Base-by-base conservation (phyloP, 2,888 invertebrate genomes). In the Microctonus hyperodae region DNA sequence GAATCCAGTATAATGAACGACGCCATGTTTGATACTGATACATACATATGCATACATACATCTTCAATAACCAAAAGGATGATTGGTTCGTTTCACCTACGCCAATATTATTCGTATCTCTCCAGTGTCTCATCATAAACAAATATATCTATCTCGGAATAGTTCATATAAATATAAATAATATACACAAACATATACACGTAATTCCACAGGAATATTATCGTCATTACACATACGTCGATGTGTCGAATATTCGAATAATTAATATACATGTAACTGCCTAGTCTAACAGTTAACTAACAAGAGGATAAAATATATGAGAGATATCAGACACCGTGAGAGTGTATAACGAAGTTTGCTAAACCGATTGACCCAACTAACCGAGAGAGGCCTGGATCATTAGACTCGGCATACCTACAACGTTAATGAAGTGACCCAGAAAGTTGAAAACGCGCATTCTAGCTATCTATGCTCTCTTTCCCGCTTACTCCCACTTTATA, bases 291-390 rank as follows among this genome's bases (percentile, higher is more conserved):
- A n/a, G n/a, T 22, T 37, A 57, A 37, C 20, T 13, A 57, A 37
- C 28, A 53, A 20, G 40, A 60, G 55, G 53, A 51, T 10, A 28
- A 37, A 25, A 4, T 51, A 61, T 16, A 33, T 23, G 28, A 56
- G 56, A 16, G 31, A 48, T 37, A 51, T 7, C 22, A 35, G 53
- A 59, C 53, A 65, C 28, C 44, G 20, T 44, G 44, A 44, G 44
- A 44, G 62, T n/a, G 40, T 37, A 68, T 73, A 74, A 75, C 74
- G 67, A 74, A 73, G 73, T 74, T 76, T 73, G 71, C 72, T 69
- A 69, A 75, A 71, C 72, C 69, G 71, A 73, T 70, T 73, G 71
- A 73, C 73, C 71, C 70, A 66, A 69, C 68, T 72, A 73, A 72
- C 71, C 73, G 68, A 65, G 64, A 65, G 69, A 69, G 65, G 48